Evolutionary conservation across 1,140 invertebrate species (phyloP).

Genomic region (Drosophila bipectinata): DNA sequence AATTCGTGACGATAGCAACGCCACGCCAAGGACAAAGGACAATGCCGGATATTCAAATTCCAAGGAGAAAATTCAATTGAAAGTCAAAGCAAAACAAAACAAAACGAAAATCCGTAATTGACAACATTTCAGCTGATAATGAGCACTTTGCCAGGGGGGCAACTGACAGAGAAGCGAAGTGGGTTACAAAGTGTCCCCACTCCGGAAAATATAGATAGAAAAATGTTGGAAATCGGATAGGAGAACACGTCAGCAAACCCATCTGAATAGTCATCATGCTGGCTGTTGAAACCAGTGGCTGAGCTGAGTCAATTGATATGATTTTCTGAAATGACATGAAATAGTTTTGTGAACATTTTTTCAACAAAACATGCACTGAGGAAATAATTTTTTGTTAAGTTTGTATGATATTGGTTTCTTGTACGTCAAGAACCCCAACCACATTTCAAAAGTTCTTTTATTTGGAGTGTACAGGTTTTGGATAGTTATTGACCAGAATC

Average conservation of each 20-base stretch:
- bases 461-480: constrained; percentile 8
- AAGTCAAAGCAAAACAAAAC: constrained; percentile 73
- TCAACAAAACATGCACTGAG: constrained; percentile 4
- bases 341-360: constrained; percentile 5
- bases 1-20: constrained; percentile 52
- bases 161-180: constrained; percentile 3
- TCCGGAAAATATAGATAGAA: neutral
- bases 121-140: constrained; percentile 79
- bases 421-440: neutral
- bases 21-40: constrained; percentile 37
- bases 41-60: constrained; percentile 69
- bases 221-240: constrained; percentile 1
- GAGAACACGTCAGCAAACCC: constrained; percentile 33
- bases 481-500: constrained; percentile 46
- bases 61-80: constrained; percentile 74
- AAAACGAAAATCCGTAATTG: constrained; percentile 75
- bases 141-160: constrained; percentile 52
- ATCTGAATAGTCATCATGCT: constrained; percentile 10
- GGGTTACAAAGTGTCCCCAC: neutral
- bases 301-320: constrained; percentile 54
- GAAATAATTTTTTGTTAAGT: neutral
- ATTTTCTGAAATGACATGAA: constrained; percentile 54
- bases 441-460: neutral
- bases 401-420: neutral
- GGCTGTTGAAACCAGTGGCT: constrained; percentile 21